Conservation (phyloP, 2,113 vertebrate species). For the Saguinus imperator region DNA sequence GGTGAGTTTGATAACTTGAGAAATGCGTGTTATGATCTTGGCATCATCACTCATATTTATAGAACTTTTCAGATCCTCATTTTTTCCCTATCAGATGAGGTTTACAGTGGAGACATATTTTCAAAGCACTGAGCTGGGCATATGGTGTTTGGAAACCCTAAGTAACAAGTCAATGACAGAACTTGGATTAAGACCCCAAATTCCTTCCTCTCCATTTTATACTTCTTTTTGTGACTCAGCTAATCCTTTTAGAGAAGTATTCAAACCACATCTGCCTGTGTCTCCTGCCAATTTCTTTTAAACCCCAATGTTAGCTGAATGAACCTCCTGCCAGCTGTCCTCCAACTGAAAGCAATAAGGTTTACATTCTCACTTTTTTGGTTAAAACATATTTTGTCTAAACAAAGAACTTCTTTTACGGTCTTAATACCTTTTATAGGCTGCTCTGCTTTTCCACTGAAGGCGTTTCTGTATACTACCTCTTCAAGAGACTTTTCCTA, state of each 20-base stretch:
- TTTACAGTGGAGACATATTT: background rate
- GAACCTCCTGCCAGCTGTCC: background rate
- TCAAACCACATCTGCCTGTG: background rate
- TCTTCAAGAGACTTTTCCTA: background rate
- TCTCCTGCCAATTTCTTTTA: background rate
- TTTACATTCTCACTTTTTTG: background rate
- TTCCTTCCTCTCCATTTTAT: background rate
- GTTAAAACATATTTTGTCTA: background rate
- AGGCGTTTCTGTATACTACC: background rate
- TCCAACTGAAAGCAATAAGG: background rate
- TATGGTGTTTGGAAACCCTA: background rate
- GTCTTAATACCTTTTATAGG: background rate
- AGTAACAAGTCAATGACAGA: background rate
- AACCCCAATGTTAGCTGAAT: background rate
- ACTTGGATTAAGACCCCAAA: background rate
- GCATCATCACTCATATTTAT: background rate
- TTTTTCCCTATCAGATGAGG: background rate
- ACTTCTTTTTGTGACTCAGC: constrained; percentile 9
- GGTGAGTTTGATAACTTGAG: background rate
- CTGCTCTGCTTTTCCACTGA: background rate
- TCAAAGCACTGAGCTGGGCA: background rate
- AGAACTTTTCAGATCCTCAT: background rate
- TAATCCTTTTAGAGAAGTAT: background rate
- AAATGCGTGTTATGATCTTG: background rate
- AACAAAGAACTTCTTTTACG: background rate